Conservation (phyloP, 2,888 invertebrate genomes). For the Chrysomela aeneicollis region DNA sequence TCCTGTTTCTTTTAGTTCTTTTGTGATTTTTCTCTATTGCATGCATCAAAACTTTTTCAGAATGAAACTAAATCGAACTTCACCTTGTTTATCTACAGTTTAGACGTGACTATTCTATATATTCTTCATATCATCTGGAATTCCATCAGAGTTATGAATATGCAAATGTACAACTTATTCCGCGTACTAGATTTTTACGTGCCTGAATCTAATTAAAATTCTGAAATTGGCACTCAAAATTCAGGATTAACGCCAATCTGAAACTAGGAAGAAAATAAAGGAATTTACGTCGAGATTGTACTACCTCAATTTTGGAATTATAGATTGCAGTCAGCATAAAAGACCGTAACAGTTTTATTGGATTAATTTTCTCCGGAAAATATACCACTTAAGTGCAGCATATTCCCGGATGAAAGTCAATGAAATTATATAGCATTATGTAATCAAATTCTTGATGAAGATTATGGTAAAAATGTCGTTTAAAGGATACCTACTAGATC, state of each 20-base stretch:
- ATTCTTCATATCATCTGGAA: no score
- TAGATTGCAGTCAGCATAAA: background rate
- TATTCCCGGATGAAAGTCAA: background rate
- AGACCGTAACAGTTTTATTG: constrained; percentile 1
- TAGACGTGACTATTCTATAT: no score
- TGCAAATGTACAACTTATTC: background rate
- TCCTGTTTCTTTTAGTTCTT: no score
- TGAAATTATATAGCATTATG: no score
- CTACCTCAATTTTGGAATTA: constrained; percentile 3
- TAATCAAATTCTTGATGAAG: no score
- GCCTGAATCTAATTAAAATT: constrained; percentile 7
- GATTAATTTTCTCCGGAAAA: background rate
- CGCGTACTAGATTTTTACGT: background rate
- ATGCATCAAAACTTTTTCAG: no score
- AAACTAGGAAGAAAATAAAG: background rate
- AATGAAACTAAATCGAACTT: no score
- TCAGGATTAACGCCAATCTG: background rate
- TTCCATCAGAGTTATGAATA: background rate
- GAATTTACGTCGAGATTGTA: background rate
- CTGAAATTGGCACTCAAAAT: constrained; percentile 5
- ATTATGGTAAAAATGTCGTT: no score
- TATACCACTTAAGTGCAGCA: background rate
- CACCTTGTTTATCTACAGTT: no score
- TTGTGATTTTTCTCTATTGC: no score
- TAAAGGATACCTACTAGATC: no score